phyloP scores from a whole-genome alignment of 1,140 invertebrate species.

The Drosophila nannoptera region DNA sequence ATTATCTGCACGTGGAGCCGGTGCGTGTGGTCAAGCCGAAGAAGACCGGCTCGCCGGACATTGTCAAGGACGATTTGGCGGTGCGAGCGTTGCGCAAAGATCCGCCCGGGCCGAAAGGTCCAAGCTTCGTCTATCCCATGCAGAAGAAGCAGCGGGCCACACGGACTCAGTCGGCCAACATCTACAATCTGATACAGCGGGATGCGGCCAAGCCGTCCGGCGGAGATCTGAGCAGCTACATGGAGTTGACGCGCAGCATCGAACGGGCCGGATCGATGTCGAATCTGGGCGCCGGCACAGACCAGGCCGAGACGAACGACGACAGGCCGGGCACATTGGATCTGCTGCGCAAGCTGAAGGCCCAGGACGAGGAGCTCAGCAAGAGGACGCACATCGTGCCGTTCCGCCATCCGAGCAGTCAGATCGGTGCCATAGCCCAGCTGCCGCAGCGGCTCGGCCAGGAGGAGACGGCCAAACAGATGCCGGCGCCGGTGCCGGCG shows the following conservation, averaged over 20 bases:
- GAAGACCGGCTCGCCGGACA: conserved; percentile 83
- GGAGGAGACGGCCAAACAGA: conserved; percentile 26
- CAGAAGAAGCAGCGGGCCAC: conserved; percentile 87
- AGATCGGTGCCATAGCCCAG: conserved; percentile 70
- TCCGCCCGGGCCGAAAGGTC: conserved; percentile 71
- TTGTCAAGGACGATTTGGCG: conserved; percentile 92
- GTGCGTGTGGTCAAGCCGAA: conserved; percentile 55
- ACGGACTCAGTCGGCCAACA: conserved; percentile 88
- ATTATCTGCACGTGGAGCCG: conserved; percentile 89
- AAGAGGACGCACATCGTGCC: conserved; percentile 52
- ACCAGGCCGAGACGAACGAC: conserved; percentile 34
- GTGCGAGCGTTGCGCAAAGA: conserved; percentile 91
- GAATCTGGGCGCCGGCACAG: conserved; percentile 30
- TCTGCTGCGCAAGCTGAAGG: conserved; percentile 64
- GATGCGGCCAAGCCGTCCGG: conserved; percentile 79
- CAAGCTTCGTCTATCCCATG: conserved; percentile 61
- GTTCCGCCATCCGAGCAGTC: conserved; percentile 73
- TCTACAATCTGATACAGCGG: conserved; percentile 85
- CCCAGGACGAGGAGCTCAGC: conserved; percentile 60
- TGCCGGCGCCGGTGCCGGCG: conserved; percentile 60
- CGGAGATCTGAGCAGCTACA: conserved; percentile 73
- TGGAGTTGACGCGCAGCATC: conserved; percentile 63
- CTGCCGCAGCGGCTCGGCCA: conserved; percentile 58
- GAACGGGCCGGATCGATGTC: conserved; percentile 74
- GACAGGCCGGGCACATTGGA: conserved; percentile 69